Percentiles rank a stretch among this genome's conserved stretches.
phyloP scores from a whole-genome alignment of 2,888 invertebrate genomes.

The Lordiphosa fenestrarum region DNA sequence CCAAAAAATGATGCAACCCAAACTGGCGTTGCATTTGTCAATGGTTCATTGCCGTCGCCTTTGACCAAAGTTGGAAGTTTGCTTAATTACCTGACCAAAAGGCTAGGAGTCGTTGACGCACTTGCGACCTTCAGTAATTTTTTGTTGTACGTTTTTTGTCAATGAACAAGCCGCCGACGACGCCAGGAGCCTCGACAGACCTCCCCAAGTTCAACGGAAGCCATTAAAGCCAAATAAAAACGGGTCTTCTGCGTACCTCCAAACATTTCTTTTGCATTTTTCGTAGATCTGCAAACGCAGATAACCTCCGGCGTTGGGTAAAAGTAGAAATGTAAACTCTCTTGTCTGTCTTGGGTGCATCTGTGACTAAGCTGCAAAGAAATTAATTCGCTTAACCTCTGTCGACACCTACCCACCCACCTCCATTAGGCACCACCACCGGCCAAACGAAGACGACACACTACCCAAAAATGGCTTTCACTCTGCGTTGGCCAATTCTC shows the following conservation, averaged over 20 bases:
- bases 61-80: constrained; percentile 31
- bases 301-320: constrained; percentile 27
- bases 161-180: constrained; percentile 20
- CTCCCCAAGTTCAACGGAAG: constrained; percentile 63
- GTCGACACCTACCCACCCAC: constrained; percentile 63
- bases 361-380: constrained; percentile 65
- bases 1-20: constrained; percentile 9
- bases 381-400: constrained; percentile 73
- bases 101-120: constrained; percentile 31
- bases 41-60: constrained; percentile 35
- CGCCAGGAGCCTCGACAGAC: constrained; percentile 17
- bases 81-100: constrained; percentile 40
- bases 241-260: constrained; percentile 12
- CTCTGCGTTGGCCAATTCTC: constrained; percentile 20
- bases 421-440: constrained; percentile 30
- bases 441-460: constrained; percentile 16
- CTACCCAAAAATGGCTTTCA: constrained; percentile 41
- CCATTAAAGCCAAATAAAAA: constrained; percentile 46
- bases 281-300: constrained; percentile 25
- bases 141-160: constrained; percentile 16
- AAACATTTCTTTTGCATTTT: constrained; percentile 38
- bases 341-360: constrained; percentile 44
- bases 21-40: constrained; percentile 6
- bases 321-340: constrained; percentile 20
- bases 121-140: constrained; percentile 58